These are phyloP conservation scores for Microhierax caerulescens DNA, from an alignment of 2,797 vertebrate genomes.

Conservation along the genomic window DNA sequence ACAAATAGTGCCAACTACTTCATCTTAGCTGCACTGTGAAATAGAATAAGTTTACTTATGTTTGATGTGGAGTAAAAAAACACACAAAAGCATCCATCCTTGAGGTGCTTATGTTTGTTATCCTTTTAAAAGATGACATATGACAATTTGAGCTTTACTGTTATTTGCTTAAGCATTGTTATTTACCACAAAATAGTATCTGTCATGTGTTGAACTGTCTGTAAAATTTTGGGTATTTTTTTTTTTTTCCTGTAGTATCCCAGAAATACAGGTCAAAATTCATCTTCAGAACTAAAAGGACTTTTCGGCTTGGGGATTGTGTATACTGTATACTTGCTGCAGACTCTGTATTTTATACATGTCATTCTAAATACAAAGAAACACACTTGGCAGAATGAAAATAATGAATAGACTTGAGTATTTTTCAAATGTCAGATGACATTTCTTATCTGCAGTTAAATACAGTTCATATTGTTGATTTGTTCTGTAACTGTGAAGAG, in stretches of 20 bases:
- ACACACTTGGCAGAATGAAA: neutral
- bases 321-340: neutral
- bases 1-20: neutral
- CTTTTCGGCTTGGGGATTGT: neutral
- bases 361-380: neutral
- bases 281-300: neutral
- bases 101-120: neutral
- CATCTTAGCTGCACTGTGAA: neutral
- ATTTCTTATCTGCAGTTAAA: neutral
- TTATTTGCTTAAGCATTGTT: neutral
- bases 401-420: neutral
- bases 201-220: neutral
- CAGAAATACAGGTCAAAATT: neutral
- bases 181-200: neutral
- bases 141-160: neutral
- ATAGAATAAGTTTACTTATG: rapidly evolving
- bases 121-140: neutral
- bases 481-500: neutral
- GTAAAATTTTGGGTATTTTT: neutral
- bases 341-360: neutral
- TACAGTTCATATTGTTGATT: neutral
- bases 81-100: neutral
- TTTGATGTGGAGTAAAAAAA: neutral
- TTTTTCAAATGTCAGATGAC: neutral
- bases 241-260: neutral